These are phyloP conservation scores for Apaloderma vittatum DNA, from an alignment of 2,113 vertebrate species.

Conservation along the genomic window DNA sequence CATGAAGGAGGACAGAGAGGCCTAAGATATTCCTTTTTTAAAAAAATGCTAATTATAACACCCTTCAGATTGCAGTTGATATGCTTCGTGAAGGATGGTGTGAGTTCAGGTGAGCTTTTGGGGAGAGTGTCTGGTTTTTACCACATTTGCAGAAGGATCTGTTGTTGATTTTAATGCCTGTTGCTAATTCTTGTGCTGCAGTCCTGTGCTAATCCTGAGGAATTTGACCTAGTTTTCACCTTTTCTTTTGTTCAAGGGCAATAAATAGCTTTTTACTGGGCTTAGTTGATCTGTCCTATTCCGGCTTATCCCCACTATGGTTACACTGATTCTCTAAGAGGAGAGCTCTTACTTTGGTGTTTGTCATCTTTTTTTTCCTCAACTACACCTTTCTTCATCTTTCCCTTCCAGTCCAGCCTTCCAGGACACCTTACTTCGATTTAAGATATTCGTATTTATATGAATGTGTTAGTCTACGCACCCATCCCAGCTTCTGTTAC, in stretches of 20 bases:
- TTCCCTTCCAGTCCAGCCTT: neutral
- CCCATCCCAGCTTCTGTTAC: neutral
- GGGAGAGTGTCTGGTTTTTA: neutral
- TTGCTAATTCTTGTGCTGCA: neutral
- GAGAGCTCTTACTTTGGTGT: neutral
- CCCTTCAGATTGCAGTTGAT: neutral
- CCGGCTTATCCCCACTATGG: neutral
- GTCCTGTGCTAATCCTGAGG: neutral
- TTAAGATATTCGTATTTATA: neutral
- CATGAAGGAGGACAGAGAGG: neutral
- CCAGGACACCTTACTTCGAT: neutral
- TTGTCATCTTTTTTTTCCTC: neutral
- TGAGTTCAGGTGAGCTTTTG: neutral
- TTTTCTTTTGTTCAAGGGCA: neutral
- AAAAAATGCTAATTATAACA: neutral
- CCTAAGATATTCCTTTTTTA: neutral
- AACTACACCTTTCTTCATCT: neutral
- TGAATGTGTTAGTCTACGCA: neutral
- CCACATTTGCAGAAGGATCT: neutral
- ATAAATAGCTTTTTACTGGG: neutral
- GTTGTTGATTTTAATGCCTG: neutral
- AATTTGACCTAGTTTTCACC: neutral
- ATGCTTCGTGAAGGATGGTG: fast-evolving
- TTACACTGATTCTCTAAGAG: neutral
- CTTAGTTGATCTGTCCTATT: neutral